Evolutionary conservation across 1,140 invertebrate species (phyloP), one percentile per base, ranked within the genome.

Genomic region (Panagrolaimus sp.): DNA sequence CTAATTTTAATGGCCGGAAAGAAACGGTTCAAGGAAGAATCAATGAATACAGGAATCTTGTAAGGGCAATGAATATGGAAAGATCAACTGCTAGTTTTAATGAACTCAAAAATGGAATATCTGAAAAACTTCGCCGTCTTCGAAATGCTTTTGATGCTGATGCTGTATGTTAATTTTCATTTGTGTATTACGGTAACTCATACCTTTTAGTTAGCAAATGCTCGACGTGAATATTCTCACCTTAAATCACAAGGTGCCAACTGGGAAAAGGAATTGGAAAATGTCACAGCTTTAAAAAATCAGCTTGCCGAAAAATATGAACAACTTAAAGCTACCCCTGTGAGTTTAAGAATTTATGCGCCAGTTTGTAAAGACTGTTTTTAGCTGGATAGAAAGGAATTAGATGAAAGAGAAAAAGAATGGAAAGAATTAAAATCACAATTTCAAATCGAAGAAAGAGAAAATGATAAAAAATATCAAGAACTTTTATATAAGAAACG

Each of bases 241-340:
- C n/a, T 71, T 14, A 43, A 68, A 24, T 65, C 12, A 8, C 28
- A 73, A 17, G 76, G 65, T 62, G 43, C 24, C 24, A 26, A 76
- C 38, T 78, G 58, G 63, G 73, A 70, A 24, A 69, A 69, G 28
- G 43, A 78, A 46, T 63, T 67, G 64, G 69, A 71, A 12, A 24
- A 62, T 76, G 12, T 48, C 63, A 47, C 5, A 17, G 21, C 21
- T 5, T 14, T 58, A 26, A 21, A 28, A 28, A n/a, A n/a, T 14
- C 12, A 58, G 4, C 10, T 28, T 58, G 10, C 14, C 3, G 52
- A 58, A 14, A 21, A 21, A 1, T 58, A 12, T 21, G n/a, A 58
- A 28, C 5, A 1, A 21, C 21, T 28, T 58, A 17, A 58, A 58
- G 52, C 52, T 2, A 21, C 14, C 7, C 32, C 32, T 2, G 32